Evolutionary conservation across 2,113 vertebrate species (phyloP).

Genomic region (Pterocles orientalis): DNA sequence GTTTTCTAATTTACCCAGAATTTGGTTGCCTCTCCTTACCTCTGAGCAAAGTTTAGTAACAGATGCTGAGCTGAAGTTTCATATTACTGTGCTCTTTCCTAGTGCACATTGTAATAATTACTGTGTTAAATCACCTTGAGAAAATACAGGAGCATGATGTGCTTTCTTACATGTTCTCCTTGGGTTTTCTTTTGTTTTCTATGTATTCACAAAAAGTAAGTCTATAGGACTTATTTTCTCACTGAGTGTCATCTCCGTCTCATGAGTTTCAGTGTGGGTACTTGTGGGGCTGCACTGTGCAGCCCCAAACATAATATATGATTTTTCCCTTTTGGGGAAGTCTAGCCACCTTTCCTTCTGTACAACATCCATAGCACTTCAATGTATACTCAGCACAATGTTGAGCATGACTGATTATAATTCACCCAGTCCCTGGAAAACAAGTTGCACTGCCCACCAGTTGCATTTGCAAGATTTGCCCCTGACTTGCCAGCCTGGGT

Average conservation of each 20-base stretch:
- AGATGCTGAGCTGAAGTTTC: constrained; percentile 14
- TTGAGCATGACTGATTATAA: not conserved
- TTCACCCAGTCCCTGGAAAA: not conserved
- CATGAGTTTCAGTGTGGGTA: not conserved
- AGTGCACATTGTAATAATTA: not conserved
- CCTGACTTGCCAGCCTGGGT: not conserved
- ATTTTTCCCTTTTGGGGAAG: not conserved
- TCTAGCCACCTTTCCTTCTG: not conserved
- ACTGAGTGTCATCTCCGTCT: not conserved
- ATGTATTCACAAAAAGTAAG: not conserved
- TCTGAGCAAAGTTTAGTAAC: constrained; percentile 48
- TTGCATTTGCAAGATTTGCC: not conserved
- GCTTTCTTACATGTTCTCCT: not conserved
- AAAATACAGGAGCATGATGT: not conserved
- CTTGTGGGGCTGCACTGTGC: not conserved
- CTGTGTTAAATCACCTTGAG: not conserved
- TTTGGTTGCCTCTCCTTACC: constrained; percentile 25
- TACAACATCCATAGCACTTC: not conserved
- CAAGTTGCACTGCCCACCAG: accelerated
- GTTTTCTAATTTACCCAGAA: not conserved
- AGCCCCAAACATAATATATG: not conserved
- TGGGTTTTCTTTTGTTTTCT: not conserved
- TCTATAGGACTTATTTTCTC: not conserved
- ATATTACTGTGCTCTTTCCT: not conserved
- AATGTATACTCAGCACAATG: accelerated